Base-by-base conservation (phyloP, 1,140 invertebrate species). In the Drosophila sproati region DNA sequence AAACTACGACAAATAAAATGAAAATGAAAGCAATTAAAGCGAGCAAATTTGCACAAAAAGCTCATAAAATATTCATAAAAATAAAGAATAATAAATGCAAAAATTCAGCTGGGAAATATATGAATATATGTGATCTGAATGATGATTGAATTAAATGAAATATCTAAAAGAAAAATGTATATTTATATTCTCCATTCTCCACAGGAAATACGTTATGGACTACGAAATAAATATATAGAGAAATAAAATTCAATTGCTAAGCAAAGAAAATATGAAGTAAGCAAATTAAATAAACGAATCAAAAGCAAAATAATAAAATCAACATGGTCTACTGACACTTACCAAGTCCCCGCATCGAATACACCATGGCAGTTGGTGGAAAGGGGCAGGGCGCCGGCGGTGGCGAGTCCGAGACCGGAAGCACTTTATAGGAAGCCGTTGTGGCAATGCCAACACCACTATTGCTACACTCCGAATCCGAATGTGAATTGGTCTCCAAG, bases 301-400 rank as follows among this genome's bases (percentile, higher is more conserved):
- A 72, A 55, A 61, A 70, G 39, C 32, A 62, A 69, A 73, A 77
- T 75, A 67, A 60, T 50, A 57, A 61, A 73, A 57, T 66, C 80
- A 91, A 76, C 77, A 91, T 90, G 91, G 87, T 94, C 91, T 95
- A 92, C 91, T 92, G 91, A 92, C 91, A 92, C 95, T 57, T 92
- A 92, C 92, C 92, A 37, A 92, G 71, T 59, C 92, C 92, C 72
- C 92, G 60, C 91, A 97, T 94, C 54, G 96, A 97, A 83, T 97
- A 98, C 2, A 98, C 96, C 96, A 98, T 97, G 6, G 97, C 97
- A 10, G 97, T 97, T 8, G 97, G 97, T 34, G 97, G 97, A 92
- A 97, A 98, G 28, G 96, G 92, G 67, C 92, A 92, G 31, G 91
- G 72, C 35, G 91, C 82, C 29, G 91, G 92, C 12, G 91, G 92